Evolutionary conservation across 2,113 vertebrate genomes (phyloP), one percentile per base, ranked within the genome.

Genomic region (Cepphus grylle): DNA sequence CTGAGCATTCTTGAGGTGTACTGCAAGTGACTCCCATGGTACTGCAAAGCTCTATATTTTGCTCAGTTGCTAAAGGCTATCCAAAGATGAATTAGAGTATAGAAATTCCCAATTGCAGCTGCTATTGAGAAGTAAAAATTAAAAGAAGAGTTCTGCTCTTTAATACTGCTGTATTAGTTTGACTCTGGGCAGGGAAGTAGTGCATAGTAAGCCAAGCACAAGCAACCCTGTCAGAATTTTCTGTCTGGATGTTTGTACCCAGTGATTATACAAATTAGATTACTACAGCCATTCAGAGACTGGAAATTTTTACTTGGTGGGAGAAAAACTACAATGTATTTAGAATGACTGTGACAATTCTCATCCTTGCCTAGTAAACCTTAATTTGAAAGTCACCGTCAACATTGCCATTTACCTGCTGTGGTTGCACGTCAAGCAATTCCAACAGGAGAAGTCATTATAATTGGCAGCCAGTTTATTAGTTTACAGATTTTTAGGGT

Each of bases 401-500:
- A 76, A 12, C 40, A 5, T n/a, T 96, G 93, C 81, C 29, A 9
- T 96, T 97, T 96, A 96, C 88, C 90, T 96, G 74, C 94, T 97
- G 85, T 96, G 81, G 88, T 92, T 96, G 81, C 90, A 91, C 0
- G 12, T 97, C 92, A 89, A 90, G 91, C 76, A 85, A 74, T 96
- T 96, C 94, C 36, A 76, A 96, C 94, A 96, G 95, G 78, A 96
- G 81, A 94, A 96, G 81, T 94, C 81, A 86, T 91, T 81, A 56
- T 92, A 97, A 95, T 85, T 97, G 96, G 96, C 95, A 97, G 82
- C 78, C 71, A 74, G 84, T 97, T 97, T 92, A 91, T 96, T 94
- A 96, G 90, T 93, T 97, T 93, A 91, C 83, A 93, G 77, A 93
- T 86, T 93, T 81, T 96, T 96, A 90, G 70, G 58, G 63, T 90